phyloP scores from a whole-genome alignment of 2,113 vertebrate species.

The Labeo catla region DNA sequence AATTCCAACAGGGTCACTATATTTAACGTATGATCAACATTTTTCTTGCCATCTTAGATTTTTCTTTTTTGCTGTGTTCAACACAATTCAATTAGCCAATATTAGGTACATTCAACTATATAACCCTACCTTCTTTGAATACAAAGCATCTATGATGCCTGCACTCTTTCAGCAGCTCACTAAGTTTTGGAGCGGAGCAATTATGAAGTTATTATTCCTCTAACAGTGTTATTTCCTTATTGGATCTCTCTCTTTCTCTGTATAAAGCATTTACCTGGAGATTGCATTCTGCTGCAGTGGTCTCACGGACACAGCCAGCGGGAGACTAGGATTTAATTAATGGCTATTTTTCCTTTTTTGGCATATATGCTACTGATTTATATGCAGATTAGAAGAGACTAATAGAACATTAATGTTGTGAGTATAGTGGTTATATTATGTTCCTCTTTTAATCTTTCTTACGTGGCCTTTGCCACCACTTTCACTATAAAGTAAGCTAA shows the following conservation, averaged over 20 bases:
- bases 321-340: conserved; percentile 5
- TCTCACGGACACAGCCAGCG: background rate
- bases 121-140: background rate
- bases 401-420: background rate
- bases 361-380: background rate
- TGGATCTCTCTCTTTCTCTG: background rate
- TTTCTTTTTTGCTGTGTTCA: no score
- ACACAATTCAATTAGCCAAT: no score
- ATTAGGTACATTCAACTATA: background rate
- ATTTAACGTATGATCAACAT: no score
- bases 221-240: background rate
- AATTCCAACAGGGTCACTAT: no score
- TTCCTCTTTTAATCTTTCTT: conserved; percentile 10
- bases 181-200: background rate
- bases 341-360: background rate
- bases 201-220: conserved; percentile 4
- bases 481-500: conserved; percentile 6
- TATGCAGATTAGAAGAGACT: background rate
- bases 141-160: background rate
- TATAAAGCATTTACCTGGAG: background rate
- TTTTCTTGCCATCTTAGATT: no score
- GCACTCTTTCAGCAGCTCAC: background rate
- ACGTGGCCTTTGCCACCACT: background rate
- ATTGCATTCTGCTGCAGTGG: background rate
- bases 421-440: background rate